These are phyloP conservation scores for Stegastes partitus DNA, from an alignment of 2,113 vertebrate genomes.

Conservation along the genomic window DNA sequence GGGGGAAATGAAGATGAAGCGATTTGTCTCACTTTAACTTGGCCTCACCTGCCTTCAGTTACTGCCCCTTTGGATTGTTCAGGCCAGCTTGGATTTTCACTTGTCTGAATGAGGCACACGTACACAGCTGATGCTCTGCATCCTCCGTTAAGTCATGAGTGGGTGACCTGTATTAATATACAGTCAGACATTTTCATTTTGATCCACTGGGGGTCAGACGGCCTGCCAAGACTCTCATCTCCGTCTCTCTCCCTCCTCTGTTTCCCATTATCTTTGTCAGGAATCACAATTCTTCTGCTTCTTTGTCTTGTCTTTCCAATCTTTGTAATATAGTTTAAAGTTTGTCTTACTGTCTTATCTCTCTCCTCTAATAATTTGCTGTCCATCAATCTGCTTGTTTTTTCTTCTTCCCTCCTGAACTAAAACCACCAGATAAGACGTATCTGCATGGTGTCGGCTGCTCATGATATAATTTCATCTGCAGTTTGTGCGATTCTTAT, in stretches of 20 bases:
- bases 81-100: not conserved
- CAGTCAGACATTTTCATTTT: constrained; percentile 37
- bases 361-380: too few species aligned
- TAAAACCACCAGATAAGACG: too few species aligned
- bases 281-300: not conserved
- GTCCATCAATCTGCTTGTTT: not conserved
- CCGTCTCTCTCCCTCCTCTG: not conserved
- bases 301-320: not conserved
- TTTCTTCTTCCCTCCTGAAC: too few species aligned
- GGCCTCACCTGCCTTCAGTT: not conserved
- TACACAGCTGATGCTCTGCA: constrained; percentile 8
- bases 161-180: constrained; percentile 33
- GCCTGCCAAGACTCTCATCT: not conserved
- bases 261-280: constrained; percentile 1
- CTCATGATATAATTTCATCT: too few species aligned
- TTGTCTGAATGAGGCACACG: not conserved
- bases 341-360: too few species aligned
- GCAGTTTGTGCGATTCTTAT: not conserved
- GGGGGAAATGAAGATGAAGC: constrained; percentile 2
- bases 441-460: too few species aligned
- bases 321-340: too few species aligned
- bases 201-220: constrained; percentile 11
- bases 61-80: not conserved
- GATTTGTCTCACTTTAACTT: constrained; percentile 3
- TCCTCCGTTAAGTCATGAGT: constrained; percentile 22